These are phyloP conservation scores for Hyperoplus lanceolatus DNA, from an alignment of 2,797 vertebrate genomes.

Conservation along the genomic window DNA sequence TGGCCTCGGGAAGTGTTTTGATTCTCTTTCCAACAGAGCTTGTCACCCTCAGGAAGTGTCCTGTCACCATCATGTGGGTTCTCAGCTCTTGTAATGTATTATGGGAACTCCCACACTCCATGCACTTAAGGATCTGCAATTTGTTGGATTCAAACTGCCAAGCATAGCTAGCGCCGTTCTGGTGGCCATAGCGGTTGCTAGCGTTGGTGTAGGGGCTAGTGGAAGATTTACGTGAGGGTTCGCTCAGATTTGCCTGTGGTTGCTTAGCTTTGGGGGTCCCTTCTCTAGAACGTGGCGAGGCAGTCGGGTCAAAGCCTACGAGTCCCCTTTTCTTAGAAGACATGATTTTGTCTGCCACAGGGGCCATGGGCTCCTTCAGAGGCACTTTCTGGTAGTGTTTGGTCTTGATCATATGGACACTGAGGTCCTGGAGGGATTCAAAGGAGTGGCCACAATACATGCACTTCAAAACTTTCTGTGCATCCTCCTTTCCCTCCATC, in stretches of 20 bases:
- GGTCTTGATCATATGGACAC: conserved; percentile 99
- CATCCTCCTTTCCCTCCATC: conserved; percentile 99
- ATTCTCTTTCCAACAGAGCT: conserved; percentile 93
- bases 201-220: conserved; percentile 89
- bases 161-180: conserved; percentile 92
- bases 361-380: conserved; percentile 97
- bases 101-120: conserved; percentile 96
- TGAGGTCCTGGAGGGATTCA: conserved; percentile 98
- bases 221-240: conserved; percentile 88
- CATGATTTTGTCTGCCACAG: conserved; percentile 93
- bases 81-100: conserved; percentile 97
- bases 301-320: conserved; percentile 91
- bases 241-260: conserved; percentile 81
- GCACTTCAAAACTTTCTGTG: conserved; percentile 98
- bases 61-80: conserved; percentile 98
- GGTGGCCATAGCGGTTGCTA: conserved; percentile 92
- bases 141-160: conserved; percentile 98
- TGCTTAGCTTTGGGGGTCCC: conserved; percentile 85
- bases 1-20: conserved; percentile 91
- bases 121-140: conserved; percentile 96
- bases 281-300: conserved; percentile 90
- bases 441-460: conserved; percentile 99
- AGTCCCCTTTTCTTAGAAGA: conserved; percentile 92
- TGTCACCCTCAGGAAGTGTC: conserved; percentile 96
- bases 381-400: conserved; percentile 99